Conservation (phyloP, 2,113 vertebrate genomes). For the Typhlomys cinereus region DNA sequence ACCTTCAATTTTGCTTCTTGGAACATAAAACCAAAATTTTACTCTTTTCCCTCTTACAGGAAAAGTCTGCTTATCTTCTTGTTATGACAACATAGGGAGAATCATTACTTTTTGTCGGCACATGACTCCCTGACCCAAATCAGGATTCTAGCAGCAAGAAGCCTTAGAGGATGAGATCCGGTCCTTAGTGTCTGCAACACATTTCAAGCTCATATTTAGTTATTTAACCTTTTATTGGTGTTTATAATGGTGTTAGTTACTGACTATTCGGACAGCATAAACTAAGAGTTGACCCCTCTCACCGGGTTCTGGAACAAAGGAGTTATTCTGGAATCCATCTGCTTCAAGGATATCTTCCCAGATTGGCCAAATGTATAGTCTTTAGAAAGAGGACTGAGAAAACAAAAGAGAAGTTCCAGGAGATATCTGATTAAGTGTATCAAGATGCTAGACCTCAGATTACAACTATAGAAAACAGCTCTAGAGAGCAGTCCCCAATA, state of each 20-base stretch:
- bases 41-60: neutral
- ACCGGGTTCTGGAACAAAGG: neutral
- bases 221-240: neutral
- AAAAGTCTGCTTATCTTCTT: neutral
- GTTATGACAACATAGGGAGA: neutral
- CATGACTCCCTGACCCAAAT: neutral
- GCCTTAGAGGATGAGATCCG: neutral
- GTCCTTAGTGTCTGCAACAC: neutral
- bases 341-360: constrained; percentile 2
- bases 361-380: neutral
- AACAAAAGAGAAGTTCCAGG: neutral
- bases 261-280: neutral
- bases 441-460: neutral
- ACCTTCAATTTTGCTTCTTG: neutral
- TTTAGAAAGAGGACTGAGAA: neutral
- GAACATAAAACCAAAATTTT: neutral
- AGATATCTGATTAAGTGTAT: neutral
- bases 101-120: neutral
- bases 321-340: neutral
- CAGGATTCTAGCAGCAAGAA: neutral
- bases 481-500: neutral
- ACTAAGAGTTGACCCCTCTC: neutral
- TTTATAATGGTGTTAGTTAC: neutral
- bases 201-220: neutral
- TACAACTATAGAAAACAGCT: neutral